These are phyloP conservation scores for Ctenoplectra terminalis DNA, from an alignment of 1,140 invertebrate genomes.

Conservation along the genomic window DNA sequence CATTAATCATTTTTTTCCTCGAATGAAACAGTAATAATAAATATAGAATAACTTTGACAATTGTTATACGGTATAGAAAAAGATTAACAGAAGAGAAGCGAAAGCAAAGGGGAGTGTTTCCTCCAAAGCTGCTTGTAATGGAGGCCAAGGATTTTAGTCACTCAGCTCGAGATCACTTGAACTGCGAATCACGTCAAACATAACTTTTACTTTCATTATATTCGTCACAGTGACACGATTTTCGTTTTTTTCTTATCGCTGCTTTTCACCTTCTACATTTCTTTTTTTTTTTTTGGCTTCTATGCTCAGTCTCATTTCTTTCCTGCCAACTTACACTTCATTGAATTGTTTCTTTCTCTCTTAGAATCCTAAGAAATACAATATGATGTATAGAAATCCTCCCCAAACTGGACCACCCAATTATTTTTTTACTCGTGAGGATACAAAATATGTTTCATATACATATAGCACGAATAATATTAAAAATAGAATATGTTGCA, in stretches of 20 bases:
- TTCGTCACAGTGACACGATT: neutral
- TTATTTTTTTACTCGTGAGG: too few species aligned
- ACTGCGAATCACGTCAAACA: constrained; percentile 7
- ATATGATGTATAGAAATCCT: too few species aligned
- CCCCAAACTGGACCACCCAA: too few species aligned
- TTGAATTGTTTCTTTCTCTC: too few species aligned
- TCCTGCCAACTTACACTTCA: too few species aligned
- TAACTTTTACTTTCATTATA: neutral
- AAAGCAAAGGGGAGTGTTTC: neutral
- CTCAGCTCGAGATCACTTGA: neutral
- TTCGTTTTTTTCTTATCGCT: neutral
- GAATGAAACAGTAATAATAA: neutral
- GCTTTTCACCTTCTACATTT: neutral
- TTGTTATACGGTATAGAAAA: neutral
- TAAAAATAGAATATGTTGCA: too few species aligned
- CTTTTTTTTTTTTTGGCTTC: too few species aligned
- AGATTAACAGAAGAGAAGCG: neutral
- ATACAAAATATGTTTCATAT: too few species aligned
- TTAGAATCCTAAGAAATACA: too few species aligned
- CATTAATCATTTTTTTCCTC: neutral
- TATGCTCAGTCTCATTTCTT: too few species aligned
- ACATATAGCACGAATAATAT: too few species aligned
- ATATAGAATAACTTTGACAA: neutral
- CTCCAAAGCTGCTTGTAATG: neutral
- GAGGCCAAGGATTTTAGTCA: neutral